Base-by-base conservation (phyloP, 2,113 vertebrate genomes). In the Mohoua ochrocephala region DNA sequence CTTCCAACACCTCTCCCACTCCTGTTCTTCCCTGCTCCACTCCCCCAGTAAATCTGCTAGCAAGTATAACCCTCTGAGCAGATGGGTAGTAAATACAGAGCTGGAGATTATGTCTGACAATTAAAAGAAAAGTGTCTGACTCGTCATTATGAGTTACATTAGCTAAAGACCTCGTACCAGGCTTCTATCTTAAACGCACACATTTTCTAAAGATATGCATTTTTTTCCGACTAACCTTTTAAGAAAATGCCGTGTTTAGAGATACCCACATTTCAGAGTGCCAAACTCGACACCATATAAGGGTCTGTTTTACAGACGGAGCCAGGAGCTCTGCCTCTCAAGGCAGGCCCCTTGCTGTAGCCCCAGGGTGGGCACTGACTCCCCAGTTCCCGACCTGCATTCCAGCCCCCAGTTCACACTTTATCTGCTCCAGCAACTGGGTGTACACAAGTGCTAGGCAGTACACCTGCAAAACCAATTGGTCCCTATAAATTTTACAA, bases 41-140 rank as follows among this genome's bases (percentile, higher is more conserved):
- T 96, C 91, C 89, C 64, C 80, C 91, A 67, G 84, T 59, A 95
- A 95, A 92, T 96, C 93, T 97, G 95, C 84, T 92, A 86, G 80
- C 84, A 95, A 69, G 60, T 64, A 84, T 76, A 95, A 84, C 33
- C 6, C 76, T 81, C 52, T 82, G 80, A 95, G 86, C 95, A 97
- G 83, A 96, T 95, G 94, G 94, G 47, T 77, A 91, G 91, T 93
- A 96, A 96, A 96, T 81, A 92, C 47, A 77, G 89, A 92, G 69
- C 68, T 81, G 56, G 73, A 91, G 89, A 95, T 84, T 92, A 84
- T 89, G 85, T 90, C 92, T 96, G 77, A 86, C 91, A 93, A 86
- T 84, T 93, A 83, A 94, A 96, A 82, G 61, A 92, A 86, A 95
- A 94, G 80, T 91, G 83, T 78, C 76, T 93, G 83, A 91, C 69